Conservation (phyloP, 2,888 invertebrate genomes). For the Orchesellides sinensis region DNA sequence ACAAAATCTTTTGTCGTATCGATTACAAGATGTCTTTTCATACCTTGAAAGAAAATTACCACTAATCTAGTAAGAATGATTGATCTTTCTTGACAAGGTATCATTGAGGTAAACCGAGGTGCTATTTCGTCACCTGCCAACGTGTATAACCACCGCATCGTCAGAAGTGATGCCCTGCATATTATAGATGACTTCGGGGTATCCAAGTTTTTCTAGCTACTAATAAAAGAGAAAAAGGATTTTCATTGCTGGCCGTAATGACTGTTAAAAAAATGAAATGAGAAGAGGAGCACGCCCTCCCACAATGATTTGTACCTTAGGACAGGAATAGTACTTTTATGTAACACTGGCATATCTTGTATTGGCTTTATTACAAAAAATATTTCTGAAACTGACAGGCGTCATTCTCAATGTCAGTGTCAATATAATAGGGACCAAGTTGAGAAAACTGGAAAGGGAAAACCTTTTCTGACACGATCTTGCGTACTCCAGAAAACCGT, state of each 20-base stretch:
- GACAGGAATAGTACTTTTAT: constrained; percentile 35
- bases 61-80: constrained; percentile 62
- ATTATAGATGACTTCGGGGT: constrained; percentile 41
- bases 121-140: constrained; percentile 49
- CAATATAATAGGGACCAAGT: constrained; percentile 43
- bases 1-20: constrained; percentile 55
- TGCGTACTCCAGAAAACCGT: constrained; percentile 56
- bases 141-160: too few species aligned
- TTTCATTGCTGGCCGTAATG: constrained; percentile 51
- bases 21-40: constrained; percentile 57
- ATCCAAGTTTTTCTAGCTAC: background rate
- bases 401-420: constrained; percentile 46
- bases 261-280: constrained; percentile 52
- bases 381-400: constrained; percentile 33
- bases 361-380: too few species aligned
- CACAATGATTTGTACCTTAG: constrained; percentile 67
- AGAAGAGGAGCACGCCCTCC: constrained; percentile 67
- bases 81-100: constrained; percentile 59
- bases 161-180: background rate
- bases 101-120: constrained; percentile 61
- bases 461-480: constrained; percentile 56
- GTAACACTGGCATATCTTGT: too few species aligned
- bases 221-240: constrained; percentile 45
- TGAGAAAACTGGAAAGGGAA: constrained; percentile 26
- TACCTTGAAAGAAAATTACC: constrained; percentile 55